Conservation (phyloP, 2,797 vertebrate species). For the Chrosomus eos region DNA sequence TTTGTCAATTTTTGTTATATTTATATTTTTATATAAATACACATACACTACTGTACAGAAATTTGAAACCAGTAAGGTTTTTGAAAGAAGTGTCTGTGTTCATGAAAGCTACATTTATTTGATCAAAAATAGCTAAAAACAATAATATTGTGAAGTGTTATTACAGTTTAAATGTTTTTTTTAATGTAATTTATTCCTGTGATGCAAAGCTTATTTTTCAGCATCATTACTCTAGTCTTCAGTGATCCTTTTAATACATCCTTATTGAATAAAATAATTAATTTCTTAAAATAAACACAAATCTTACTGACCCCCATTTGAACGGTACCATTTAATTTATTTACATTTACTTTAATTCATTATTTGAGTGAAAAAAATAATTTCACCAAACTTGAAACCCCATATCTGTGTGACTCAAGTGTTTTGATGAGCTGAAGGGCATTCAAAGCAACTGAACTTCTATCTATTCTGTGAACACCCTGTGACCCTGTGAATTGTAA, state of each 20-base stretch:
- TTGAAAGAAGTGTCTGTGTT: not conserved
- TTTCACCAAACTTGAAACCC: too few relatives aligned
- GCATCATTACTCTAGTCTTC: not conserved
- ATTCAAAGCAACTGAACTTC: not conserved
- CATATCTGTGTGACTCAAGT: too few relatives aligned
- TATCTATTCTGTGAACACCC: not conserved
- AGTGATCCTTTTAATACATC: not conserved
- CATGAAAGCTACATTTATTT: not conserved
- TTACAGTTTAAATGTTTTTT: not conserved
- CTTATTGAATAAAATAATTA: not conserved
- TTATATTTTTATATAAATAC: not conserved
- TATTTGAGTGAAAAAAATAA: not conserved
- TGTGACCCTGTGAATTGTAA: not conserved
- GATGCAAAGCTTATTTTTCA: not conserved
- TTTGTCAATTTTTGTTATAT: not conserved
- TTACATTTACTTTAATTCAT: not conserved
- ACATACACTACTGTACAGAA: not conserved
- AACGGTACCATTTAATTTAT: not conserved
- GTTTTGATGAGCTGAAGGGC: not conserved
- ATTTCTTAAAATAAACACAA: not conserved
- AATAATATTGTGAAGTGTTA: not conserved
- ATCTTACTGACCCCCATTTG: not conserved
- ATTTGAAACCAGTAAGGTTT: too few relatives aligned
- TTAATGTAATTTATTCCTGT: not conserved
- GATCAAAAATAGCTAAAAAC: not conserved